A percentile compares a stretch with the other conserved stretches of the same genome.
Evolutionary conservation across 2,113 vertebrate species (phyloP).

Genomic region (Parotia lawesii): DNA sequence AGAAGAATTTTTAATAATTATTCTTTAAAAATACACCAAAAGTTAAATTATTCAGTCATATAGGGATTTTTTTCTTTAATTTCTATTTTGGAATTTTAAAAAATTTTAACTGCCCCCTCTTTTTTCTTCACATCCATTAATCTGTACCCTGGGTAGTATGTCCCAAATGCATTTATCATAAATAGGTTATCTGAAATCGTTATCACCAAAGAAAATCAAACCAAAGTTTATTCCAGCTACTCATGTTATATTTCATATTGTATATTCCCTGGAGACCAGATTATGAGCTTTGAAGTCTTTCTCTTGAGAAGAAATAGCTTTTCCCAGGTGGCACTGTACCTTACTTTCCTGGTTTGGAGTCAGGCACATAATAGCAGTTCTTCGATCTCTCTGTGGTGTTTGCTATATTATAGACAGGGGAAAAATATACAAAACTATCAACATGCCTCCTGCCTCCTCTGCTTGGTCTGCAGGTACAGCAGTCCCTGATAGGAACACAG

Average conservation of each 20-base stretch:
- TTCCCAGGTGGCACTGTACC: background rate
- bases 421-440: background rate
- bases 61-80: background rate
- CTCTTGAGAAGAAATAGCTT: background rate
- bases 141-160: background rate
- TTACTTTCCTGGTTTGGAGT: background rate
- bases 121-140: background rate
- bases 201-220: constrained; percentile 16
- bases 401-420: background rate
- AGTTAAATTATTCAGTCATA: background rate
- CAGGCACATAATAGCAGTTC: background rate
- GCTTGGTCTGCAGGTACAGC: background rate
- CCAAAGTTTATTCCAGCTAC: background rate
- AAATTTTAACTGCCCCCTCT: background rate
- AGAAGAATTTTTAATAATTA: constrained; percentile 2
- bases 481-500: background rate
- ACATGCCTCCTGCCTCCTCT: background rate
- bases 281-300: background rate
- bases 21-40: background rate
- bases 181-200: background rate
- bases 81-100: background rate
- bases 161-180: background rate
- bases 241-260: background rate
- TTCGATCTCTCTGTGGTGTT: background rate
- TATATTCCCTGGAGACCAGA: background rate